phyloP scores from a whole-genome alignment of 1,140 invertebrate genomes.

The Dendroctonus ponderosae region DNA sequence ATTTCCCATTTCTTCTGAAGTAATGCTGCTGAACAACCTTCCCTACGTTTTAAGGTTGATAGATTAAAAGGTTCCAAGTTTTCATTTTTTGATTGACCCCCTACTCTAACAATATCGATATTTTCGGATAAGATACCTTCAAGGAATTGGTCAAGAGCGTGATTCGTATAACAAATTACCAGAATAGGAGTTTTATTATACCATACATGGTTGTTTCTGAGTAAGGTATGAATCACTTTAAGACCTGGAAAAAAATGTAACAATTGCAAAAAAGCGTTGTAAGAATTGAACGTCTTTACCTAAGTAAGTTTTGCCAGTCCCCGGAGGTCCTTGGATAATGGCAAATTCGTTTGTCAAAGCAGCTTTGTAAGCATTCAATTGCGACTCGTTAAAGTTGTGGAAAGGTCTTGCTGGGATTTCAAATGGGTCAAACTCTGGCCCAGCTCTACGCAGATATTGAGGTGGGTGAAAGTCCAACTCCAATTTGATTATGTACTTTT shows the following conservation, averaged over 20 bases:
- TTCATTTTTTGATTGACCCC: constrained; percentile 66
- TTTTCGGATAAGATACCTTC: constrained; percentile 53
- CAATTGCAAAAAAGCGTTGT: too few species aligned
- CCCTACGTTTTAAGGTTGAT: too few species aligned
- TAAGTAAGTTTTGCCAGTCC: constrained; percentile 78
- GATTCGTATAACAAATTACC: constrained; percentile 84
- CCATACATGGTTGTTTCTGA: constrained; percentile 53
- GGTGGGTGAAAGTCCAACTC: constrained; percentile 38
- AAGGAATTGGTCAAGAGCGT: constrained; percentile 85
- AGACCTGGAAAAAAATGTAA: constrained; percentile 58
- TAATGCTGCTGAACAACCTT: too few species aligned
- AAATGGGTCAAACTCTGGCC: not conserved
- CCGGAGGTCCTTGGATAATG: constrained; percentile 79
- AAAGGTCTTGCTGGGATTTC: too few species aligned
- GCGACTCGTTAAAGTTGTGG: constrained; percentile 56
- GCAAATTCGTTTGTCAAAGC: constrained; percentile 63
- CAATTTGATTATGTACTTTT: constrained; percentile 55
- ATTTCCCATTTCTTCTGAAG: constrained; percentile 13
- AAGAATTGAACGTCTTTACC: constrained; percentile 45
- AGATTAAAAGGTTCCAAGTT: constrained; percentile 55
- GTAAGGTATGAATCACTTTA: constrained; percentile 60
- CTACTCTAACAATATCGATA: constrained; percentile 52
- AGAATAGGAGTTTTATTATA: constrained; percentile 59
- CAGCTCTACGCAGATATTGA: constrained; percentile 32
- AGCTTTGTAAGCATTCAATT: constrained; percentile 58